Evolutionary conservation across 2,888 invertebrate species (phyloP).

Genomic region (Agonopterix arenella): DNA sequence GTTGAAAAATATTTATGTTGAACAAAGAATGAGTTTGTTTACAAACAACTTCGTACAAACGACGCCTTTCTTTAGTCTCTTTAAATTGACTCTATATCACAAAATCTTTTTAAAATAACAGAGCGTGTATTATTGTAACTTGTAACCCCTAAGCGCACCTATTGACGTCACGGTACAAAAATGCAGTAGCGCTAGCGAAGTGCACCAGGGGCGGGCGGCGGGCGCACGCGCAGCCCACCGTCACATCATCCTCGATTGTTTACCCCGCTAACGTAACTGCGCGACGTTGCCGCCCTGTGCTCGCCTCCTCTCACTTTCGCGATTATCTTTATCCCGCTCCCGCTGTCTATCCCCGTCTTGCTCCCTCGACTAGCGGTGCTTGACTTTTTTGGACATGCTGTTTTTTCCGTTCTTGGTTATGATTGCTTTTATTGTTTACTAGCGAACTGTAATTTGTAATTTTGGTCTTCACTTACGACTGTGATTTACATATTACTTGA

Average conservation of each 20-base stretch:
- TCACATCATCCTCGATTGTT: slow-evolving; percentile 65
- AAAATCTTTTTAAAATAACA: too few species aligned
- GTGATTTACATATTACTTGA: slow-evolving; percentile 1
- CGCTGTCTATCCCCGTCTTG: slow-evolving; percentile 36
- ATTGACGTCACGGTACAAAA: slow-evolving; percentile 59
- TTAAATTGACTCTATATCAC: too few species aligned
- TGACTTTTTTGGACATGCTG: slow-evolving; percentile 70
- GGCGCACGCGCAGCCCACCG: slow-evolving; percentile 57
- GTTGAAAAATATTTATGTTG: too few species aligned
- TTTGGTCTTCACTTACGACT: background rate
- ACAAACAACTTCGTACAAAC: too few species aligned
- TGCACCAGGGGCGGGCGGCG: slow-evolving; percentile 51
- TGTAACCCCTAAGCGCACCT: slow-evolving; percentile 5
- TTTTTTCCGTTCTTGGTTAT: slow-evolving; percentile 65
- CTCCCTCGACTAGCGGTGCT: slow-evolving; percentile 68
- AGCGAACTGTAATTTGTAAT: slow-evolving; percentile 11
- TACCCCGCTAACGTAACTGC: slow-evolving; percentile 67
- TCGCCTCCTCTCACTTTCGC: slow-evolving; percentile 75
- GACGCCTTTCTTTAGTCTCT: too few species aligned
- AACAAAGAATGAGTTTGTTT: too few species aligned
- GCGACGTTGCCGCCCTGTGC: slow-evolving; percentile 63
- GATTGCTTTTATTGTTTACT: slow-evolving; percentile 53
- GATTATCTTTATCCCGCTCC: slow-evolving; percentile 39
- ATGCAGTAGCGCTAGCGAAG: slow-evolving; percentile 65
- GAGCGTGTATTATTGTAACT: background rate